Base-by-base conservation (phyloP, 2,888 invertebrate species). In the Bruchidius siliquastri region DNA sequence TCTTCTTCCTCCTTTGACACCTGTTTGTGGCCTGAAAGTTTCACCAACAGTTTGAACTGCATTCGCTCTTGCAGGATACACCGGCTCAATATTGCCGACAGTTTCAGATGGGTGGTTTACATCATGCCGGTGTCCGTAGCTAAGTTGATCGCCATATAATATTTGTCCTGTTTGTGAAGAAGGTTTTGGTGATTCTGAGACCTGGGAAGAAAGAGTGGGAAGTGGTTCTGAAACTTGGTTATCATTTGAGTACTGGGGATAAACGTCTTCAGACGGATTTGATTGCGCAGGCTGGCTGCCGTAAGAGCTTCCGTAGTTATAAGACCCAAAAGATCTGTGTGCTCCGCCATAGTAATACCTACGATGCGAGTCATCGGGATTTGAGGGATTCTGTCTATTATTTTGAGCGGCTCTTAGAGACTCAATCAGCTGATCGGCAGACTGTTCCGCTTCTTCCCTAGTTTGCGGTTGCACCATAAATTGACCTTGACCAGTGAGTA, bases 371-470 rank as follows among this genome's bases (percentile, higher is more conserved):
- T 20, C 21, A 21, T 21, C 22, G 26, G 20, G 2, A 66, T 10
- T 69, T 6, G 30, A 30, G 70, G 20, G 21, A 21, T 67, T 67
- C 21, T 71, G 49, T 21, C 49, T 30, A 32, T 30, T 13, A 32
- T 32, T 32, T 26, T 21, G 21, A 18, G 22, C 21, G 18, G 70
- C 72, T 71, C 70, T 74, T 21, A 79, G 71, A 30, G 71, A 69
- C 72, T 75, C 67, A 68, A 78, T 76, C 21, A 81, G 72, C 30
- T 71, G 69, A 74, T 80, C 79, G 22, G 80, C 78, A 72, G 79
- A 77, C 22, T 71, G 72, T 76, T 81, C 77, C 22, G 81, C 80
- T 67, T 78, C 75, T 18, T 22, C 67, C 66, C 21, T 71, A n/a
- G 74, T 71, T 73, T 77, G 74, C 13, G 73, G 72, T 49, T 71